Conservation (phyloP, 2,797 vertebrate species). For the Semotilus atromaculatus region DNA sequence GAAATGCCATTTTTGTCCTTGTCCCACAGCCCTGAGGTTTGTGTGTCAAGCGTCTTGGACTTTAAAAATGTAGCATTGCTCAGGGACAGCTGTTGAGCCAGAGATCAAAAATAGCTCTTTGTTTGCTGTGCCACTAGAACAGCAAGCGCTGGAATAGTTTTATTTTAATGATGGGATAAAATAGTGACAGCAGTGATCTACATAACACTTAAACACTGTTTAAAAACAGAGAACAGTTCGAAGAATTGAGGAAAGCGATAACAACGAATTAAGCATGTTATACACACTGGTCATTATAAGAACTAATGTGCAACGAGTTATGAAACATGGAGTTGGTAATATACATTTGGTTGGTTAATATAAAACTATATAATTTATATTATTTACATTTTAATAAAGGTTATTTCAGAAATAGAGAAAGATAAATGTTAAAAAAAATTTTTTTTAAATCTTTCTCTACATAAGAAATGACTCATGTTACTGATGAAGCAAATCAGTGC, state of each 20-base stretch:
- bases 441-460: not conserved
- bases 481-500: not conserved
- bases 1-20: conserved; percentile 16
- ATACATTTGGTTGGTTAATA: not conserved
- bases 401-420: not conserved
- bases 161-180: not conserved
- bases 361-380: too few relatives aligned
- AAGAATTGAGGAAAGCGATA: not conserved
- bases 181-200: conserved; percentile 16
- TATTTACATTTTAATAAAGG: too few relatives aligned
- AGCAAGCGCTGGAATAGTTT: not conserved
- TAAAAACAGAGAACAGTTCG: not conserved
- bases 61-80: conserved; percentile 54
- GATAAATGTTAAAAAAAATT: not conserved
- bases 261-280: not conserved
- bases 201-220: not conserved
- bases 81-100: conserved; percentile 64
- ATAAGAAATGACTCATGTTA: not conserved
- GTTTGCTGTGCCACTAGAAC: conserved; percentile 56
- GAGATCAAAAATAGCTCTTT: conserved; percentile 67
- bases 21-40: not conserved
- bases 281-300: not conserved
- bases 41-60: conserved; percentile 6
- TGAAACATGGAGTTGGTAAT: not conserved
- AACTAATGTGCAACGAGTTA: not conserved